Evolutionary conservation across 2,888 invertebrate genomes (phyloP), one percentile per base, ranked within the genome.

Genomic region (Torymus aiolomorphi): DNA sequence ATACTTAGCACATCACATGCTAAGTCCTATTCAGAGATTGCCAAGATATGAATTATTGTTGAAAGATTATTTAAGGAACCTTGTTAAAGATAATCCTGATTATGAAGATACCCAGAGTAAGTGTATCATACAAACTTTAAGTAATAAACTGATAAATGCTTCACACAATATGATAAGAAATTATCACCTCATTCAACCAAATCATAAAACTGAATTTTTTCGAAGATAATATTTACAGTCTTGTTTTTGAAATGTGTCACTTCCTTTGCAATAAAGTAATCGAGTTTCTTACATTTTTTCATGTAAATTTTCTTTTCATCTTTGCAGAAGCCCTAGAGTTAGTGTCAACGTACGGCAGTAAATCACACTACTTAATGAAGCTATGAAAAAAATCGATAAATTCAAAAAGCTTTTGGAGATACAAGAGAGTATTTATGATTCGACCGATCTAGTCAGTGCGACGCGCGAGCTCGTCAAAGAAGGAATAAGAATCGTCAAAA

Each of bases 1-100:
- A n/a, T n/a, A n/a, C n/a, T n/a, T 94, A 67, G 92, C 92, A 69
- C 94, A 94, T 89, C 94, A 93, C 84, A 93, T 94, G 93, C 88
- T 94, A 78, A 94, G 94, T 88, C 94, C 94, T 0, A 93, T 94
- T 76, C 94, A 94, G 87, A 89, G 94, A 86, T 92, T 94, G 81
- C 94, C 94, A n/a, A 93, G 94, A 86, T 94, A 94, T 87, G 91
- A 92, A 83, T 88, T 94, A 2, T 89, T 94, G 11, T 89, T 94
- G 18, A 92, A 93, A 87, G 93, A 93, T 87, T 94, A 94, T 87
- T 87, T 92, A 72, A 92, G 92, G 84, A 91, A 92, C 84, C 90
- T 94, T 67, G 86, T 90, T 10, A 88, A 89, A 76, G 89, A 89
- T 70, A 91, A 91, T 83, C 89, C 91, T 2, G 94, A 94, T 86